Conservation (phyloP, 2,888 invertebrate species). For the Melipona beecheii region DNA sequence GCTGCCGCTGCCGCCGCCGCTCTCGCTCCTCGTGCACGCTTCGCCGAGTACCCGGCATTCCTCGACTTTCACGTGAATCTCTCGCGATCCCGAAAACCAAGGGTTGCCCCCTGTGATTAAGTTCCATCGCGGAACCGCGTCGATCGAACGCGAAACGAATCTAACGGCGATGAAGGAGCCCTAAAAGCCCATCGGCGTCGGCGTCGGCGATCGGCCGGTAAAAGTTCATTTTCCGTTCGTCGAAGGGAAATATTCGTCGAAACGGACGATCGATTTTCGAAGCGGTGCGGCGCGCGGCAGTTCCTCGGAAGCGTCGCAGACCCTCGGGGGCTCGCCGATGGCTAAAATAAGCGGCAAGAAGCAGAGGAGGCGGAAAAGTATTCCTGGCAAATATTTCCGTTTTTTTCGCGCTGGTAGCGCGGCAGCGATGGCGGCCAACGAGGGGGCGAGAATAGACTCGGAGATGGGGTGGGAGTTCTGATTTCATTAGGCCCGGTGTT, state of each 20-base stretch:
- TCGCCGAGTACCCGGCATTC: slow-evolving; percentile 59
- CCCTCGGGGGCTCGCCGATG: slow-evolving; percentile 32
- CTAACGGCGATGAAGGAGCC: neutral
- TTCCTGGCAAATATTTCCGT: slow-evolving; percentile 82
- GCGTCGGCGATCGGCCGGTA: neutral
- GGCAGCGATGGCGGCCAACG: slow-evolving; percentile 53
- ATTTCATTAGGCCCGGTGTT: slow-evolving; percentile 84
- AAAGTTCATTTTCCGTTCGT: neutral
- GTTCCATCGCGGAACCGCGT: slow-evolving; percentile 41
- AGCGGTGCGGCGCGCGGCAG: slow-evolving; percentile 33
- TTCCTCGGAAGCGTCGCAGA: slow-evolving; percentile 55
- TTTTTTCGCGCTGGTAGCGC: slow-evolving; percentile 68
- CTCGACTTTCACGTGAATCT: slow-evolving; percentile 54
- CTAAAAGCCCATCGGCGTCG: no score
- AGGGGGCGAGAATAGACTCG: slow-evolving; percentile 66
- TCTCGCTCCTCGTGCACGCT: slow-evolving; percentile 47
- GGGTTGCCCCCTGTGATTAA: slow-evolving; percentile 21
- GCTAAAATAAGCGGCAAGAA: slow-evolving; percentile 15
- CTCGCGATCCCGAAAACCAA: neutral
- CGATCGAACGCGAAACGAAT: slow-evolving; percentile 6
- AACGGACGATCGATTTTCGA: slow-evolving; percentile 66
- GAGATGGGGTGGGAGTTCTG: slow-evolving; percentile 80
- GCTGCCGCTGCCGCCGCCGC: neutral
- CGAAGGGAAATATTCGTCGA: slow-evolving; percentile 20
- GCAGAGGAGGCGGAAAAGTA: slow-evolving; percentile 75